A percentile compares a stretch with the other conserved stretches of the same genome.
Evolutionary conservation across 2,113 vertebrate genomes (phyloP).

Genomic region (Burhinus oedicnemus): DNA sequence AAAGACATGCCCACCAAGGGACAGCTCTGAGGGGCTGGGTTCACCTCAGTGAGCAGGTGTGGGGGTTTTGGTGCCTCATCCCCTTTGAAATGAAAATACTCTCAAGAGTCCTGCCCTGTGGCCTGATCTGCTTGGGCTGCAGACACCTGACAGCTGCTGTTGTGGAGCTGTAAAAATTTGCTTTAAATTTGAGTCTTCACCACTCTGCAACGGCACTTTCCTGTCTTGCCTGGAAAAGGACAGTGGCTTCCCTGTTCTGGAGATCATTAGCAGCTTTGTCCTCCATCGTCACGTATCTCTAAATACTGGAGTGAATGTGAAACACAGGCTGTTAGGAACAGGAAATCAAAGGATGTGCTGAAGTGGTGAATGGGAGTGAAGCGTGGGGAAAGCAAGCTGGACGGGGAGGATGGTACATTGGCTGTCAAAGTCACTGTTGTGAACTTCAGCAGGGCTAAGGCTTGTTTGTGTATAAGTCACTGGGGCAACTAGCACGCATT

Average conservation of each 20-base stretch:
- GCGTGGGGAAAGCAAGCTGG: rapidly evolving
- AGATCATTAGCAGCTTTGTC: neutral
- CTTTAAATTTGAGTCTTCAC: neutral
- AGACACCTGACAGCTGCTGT: neutral
- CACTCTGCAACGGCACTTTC: neutral
- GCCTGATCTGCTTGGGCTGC: neutral
- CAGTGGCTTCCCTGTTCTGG: neutral
- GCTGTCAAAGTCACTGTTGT: neutral
- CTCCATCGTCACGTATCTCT: neutral
- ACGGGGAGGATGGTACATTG: neutral
- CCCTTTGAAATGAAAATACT: neutral
- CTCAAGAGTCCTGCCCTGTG: neutral
- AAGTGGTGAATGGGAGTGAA: neutral
- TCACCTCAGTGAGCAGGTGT: neutral
- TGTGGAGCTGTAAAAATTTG: neutral
- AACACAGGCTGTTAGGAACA: neutral
- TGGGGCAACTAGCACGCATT: neutral
- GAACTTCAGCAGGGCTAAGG: neutral
- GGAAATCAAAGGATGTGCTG: neutral
- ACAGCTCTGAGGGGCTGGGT: neutral
- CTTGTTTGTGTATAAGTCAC: neutral
- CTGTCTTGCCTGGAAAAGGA: neutral
- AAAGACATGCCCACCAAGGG: neutral
- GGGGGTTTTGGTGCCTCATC: neutral
- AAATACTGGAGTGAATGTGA: neutral